Base-by-base conservation (phyloP, 2,113 vertebrate species). In the Ceyx margarethae region DNA sequence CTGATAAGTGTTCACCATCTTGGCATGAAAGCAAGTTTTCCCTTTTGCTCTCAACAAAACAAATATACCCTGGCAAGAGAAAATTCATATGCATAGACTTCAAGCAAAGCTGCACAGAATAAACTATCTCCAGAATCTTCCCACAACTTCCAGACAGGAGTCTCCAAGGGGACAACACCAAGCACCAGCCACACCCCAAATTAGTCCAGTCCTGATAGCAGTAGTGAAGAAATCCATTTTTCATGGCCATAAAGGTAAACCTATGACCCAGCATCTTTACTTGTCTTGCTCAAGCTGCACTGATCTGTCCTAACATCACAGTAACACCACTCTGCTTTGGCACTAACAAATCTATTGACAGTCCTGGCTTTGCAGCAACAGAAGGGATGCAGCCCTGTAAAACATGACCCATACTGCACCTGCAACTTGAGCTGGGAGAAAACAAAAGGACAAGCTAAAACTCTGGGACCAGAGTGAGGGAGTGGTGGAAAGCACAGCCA, bases 391-490 rank as follows among this genome's bases (percentile, higher is more conserved):
- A 94, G 81, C 56, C 74, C 25, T 94, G 60, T 46, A 90, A 90
- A 89, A 50, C 43, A 33, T 51, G 64, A 82, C 89, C 81, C 56
- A 56, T n/a, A 28, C 60, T 57, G 81, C 84, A 85, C 75, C 84
- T 82, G 87, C 87, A 94, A 61, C 72, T 37, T 62, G 51, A 95
- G 83, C 84, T 50, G 31, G 22, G 10, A 64, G 68, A 81, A 93
- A 66, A 96, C 87, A 93, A 94, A 89, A 93, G 89, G 78, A 67
- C 75, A 89, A 85, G 45, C 31, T 51, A 76, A 58, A 76, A 91
- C 56, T 74, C 62, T 35, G 54, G 37, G 42, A 31, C 35, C 53
- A 42, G 58, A 81, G 48, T 15, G 68, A 40, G 42, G 15, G 56
- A 37, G 58, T 79, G 80, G 37, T 37, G 89, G 74, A 93, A 90